Conservation (phyloP, 2,888 invertebrate species). For the Oasisia sp. region DNA sequence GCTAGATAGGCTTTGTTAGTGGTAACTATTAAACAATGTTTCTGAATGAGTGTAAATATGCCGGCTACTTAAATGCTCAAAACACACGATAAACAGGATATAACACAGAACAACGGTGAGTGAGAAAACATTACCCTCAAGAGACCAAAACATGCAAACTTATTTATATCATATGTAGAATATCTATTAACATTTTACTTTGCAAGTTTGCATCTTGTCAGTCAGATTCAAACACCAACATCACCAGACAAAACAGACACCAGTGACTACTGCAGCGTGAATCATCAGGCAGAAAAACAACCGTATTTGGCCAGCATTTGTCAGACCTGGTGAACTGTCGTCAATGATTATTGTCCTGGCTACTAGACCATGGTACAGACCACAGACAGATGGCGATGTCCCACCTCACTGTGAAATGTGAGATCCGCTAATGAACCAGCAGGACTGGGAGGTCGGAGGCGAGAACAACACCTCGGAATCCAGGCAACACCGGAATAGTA, state of each 20-base stretch:
- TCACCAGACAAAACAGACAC: not conserved
- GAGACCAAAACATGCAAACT: too few species aligned
- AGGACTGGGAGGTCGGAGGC: not conserved
- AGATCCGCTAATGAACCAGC: not conserved
- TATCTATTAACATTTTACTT: not conserved
- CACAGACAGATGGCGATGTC: not conserved
- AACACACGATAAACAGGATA: too few species aligned
- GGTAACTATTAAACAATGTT: too few species aligned
- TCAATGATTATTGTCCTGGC: not conserved
- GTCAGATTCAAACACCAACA: not conserved
- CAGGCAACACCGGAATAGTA: not conserved
- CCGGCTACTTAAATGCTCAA: too few species aligned
- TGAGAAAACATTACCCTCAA: not conserved
- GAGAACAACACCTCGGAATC: not conserved
- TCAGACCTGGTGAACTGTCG: not conserved
- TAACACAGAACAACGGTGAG: not conserved
- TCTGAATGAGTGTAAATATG: too few species aligned
- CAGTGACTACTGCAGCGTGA: not conserved
- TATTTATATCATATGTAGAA: too few species aligned
- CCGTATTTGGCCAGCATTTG: not conserved
- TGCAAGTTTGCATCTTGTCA: not conserved
- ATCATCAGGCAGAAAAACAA: not conserved
- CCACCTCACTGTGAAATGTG: not conserved
- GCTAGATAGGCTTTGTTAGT: too few species aligned
- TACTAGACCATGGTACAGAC: conserved; percentile 6